A percentile compares a stretch with the other conserved stretches of the same genome.
phyloP scores from a whole-genome alignment of 2,113 vertebrate species.

The Notiomystis cincta region DNA sequence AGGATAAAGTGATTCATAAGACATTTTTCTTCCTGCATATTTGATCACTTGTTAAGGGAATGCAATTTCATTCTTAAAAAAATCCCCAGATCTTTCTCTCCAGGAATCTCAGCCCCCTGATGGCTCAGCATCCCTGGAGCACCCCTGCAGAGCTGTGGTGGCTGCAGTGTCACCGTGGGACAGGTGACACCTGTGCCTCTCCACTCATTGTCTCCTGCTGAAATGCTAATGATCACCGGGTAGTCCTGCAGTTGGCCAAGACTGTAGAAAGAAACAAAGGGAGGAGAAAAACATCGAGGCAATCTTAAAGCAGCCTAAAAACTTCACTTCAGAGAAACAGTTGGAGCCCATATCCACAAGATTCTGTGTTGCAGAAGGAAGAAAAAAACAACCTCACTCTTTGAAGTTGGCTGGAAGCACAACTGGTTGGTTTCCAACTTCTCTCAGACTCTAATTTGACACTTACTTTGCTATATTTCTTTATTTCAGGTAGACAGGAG shows the following conservation, averaged over 20 bases:
- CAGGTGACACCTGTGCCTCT: not conserved
- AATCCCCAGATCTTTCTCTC: slow-evolving; percentile 3
- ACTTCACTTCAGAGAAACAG: slow-evolving; percentile 19
- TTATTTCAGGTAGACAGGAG: not conserved
- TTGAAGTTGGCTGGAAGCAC: not conserved
- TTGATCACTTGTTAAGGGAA: not conserved
- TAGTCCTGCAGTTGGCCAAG: not conserved
- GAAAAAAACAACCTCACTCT: not conserved
- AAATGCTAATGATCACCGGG: not conserved
- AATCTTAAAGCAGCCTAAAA: not conserved
- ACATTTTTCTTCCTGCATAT: not conserved
- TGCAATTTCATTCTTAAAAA: not conserved
- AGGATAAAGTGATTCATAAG: not conserved
- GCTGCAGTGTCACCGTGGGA: not conserved
- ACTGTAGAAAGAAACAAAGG: not conserved
- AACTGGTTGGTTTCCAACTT: not conserved
- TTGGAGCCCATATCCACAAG: slow-evolving; percentile 8
- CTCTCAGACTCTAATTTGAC: not conserved
- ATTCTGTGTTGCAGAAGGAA: not conserved
- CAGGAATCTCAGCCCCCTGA: not conserved
- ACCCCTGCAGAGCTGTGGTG: not conserved
- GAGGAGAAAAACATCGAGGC: not conserved
- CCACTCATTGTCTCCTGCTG: not conserved
- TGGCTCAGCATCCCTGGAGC: not conserved
- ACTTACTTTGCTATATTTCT: not conserved